These are phyloP conservation scores for Lycaena phlaeas DNA, from an alignment of 2,888 invertebrate species.

Conservation along the genomic window DNA sequence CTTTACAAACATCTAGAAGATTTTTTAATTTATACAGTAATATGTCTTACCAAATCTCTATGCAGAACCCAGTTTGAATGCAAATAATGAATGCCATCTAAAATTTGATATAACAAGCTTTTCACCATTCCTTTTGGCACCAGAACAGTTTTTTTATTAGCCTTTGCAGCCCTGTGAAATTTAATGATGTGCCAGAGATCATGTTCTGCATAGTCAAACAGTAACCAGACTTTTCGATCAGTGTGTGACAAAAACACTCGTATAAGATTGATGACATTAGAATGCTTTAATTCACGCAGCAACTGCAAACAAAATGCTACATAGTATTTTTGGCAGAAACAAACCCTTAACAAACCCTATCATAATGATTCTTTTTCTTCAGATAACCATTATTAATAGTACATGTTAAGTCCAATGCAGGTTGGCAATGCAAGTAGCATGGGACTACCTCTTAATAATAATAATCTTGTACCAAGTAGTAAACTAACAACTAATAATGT, in stretches of 20 bases:
- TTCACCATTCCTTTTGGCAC: slow-evolving; percentile 98
- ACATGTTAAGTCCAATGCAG: too few relatives aligned
- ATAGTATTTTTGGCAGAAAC: background rate
- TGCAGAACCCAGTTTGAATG: slow-evolving; percentile 99
- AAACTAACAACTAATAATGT: too few relatives aligned
- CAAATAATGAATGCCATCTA: slow-evolving; percentile 98
- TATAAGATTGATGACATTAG: slow-evolving; percentile 97
- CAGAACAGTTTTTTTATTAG: slow-evolving; percentile 96
- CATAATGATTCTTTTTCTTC: too few relatives aligned
- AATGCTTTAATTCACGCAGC: slow-evolving; percentile 94
- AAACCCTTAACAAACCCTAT: too few relatives aligned
- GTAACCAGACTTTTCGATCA: slow-evolving; percentile 96
- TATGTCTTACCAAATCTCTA: slow-evolving; percentile 88
- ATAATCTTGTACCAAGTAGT: too few relatives aligned
- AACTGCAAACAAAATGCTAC: slow-evolving; percentile 73
- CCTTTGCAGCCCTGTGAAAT: slow-evolving; percentile 97
- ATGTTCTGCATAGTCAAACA: slow-evolving; percentile 99
- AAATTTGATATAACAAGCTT: slow-evolving; percentile 95
- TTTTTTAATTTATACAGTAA: too few relatives aligned
- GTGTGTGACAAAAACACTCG: slow-evolving; percentile 96
- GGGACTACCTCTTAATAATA: too few relatives aligned
- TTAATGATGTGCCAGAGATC: slow-evolving; percentile 99
- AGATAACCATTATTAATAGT: too few relatives aligned
- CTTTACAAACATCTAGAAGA: too few relatives aligned
- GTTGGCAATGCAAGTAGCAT: too few relatives aligned